These are phyloP conservation scores for Iphiclides podalirius DNA, from an alignment of 2,888 invertebrate genomes.

Conservation along the genomic window DNA sequence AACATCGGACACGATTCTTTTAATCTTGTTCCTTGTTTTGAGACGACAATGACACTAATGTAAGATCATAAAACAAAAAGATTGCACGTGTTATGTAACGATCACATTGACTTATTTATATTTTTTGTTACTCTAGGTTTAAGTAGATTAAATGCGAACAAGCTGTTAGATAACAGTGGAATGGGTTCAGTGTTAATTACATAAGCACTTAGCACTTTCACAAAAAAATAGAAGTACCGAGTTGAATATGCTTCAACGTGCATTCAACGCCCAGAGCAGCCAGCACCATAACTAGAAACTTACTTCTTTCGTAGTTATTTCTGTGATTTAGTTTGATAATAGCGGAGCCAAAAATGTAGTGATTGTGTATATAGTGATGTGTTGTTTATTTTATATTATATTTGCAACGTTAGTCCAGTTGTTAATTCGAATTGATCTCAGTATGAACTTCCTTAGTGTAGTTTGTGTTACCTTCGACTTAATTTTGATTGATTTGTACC, in stretches of 20 bases:
- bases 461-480: conserved; percentile 75
- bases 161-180: conserved; percentile 47
- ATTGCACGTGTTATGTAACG: conserved; percentile 75
- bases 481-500: conserved; percentile 75
- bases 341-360: conserved; percentile 72
- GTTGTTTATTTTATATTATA: conserved; percentile 8
- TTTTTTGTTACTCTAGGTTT: conserved; percentile 72
- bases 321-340: conserved; percentile 72
- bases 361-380: conserved; percentile 25
- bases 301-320: conserved; percentile 40
- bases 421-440: conserved; percentile 56
- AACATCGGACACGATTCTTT: too few species aligned
- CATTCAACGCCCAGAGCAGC: too few species aligned
- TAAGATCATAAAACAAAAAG: conserved; percentile 59
- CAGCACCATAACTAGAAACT: too few species aligned
- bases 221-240: too few species aligned
- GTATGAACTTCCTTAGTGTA: conserved; percentile 59
- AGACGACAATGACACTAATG: conserved; percentile 44
- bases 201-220: conserved; percentile 16
- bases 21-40: too few species aligned
- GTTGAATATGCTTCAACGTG: too few species aligned
- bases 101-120: conserved; percentile 74
- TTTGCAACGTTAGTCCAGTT: conserved; percentile 1
- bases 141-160: conserved; percentile 55
- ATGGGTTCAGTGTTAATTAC: conserved; percentile 15